Evolutionary conservation across 2,888 invertebrate genomes (phyloP), one percentile per base, ranked within the genome.

Genomic region (Ptilodon capucinus): DNA sequence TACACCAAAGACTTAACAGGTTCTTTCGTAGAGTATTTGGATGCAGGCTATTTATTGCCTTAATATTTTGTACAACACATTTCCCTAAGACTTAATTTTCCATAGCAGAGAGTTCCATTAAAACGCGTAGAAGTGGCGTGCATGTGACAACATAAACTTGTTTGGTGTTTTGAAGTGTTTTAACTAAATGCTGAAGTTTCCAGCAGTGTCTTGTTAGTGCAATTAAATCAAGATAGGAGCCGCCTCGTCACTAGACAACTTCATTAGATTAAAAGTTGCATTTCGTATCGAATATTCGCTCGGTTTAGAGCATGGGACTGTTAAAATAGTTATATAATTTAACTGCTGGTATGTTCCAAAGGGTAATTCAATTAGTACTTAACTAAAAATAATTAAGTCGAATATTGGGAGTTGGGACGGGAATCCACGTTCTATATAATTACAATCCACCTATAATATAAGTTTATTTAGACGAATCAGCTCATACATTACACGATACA

Each of bases 151-250:
- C 44, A 54, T 18, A 32, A 47, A 49, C 62, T 65, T 51, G 57
- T 53, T 68, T 61, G 66, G 64, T 68, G 70, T 66, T 67, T 52
- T 51, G 41, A 51, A 66, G 63, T 68, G 65, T 71, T 72, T 66
- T 71, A 79, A 77, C 79, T 76, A 71, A 78, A 75, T 75, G 70
- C 72, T 64, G 62, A 72, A 75, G 69, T 77, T 71, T 61, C 44
- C 48, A 66, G 52, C 64, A 61, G 68, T 69, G 69, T 71, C 79
- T 81, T 78, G 79, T 82, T 81, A 80, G 71, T 72, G 70, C 75
- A 78, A 81, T 81, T 79, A 76, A 74, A 76, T 73, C 65, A 74
- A 69, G 67, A 63, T 68, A 60, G 57, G 51, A 51, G 57, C 57
- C 57, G 45, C 57, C 58, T 65, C 59, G 46, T 49, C 55, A 49